phyloP scores from a whole-genome alignment of 2,797 vertebrate species.

The Epinephelus awoara region DNA sequence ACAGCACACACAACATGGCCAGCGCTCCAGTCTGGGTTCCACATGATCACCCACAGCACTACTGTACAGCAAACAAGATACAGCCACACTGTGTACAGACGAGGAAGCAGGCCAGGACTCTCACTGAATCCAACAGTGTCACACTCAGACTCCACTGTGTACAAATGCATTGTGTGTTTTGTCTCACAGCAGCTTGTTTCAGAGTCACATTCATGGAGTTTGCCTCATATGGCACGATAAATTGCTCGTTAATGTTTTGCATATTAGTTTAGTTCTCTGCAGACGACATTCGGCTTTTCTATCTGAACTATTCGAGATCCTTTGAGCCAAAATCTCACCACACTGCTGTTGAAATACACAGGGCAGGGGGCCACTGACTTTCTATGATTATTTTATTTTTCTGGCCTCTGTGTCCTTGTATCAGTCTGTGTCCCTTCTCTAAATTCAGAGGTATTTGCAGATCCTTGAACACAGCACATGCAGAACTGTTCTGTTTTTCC shows the following conservation, averaged over 20 bases:
- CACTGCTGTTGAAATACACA: no score
- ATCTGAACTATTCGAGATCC: not conserved
- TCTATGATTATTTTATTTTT: no score
- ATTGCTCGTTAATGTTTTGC: not conserved
- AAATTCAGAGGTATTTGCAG: no score
- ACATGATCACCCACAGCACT: conserved; percentile 75
- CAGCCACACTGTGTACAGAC: conserved; percentile 58
- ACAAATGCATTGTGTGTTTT: not conserved
- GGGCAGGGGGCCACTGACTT: no score
- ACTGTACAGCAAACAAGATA: conserved; percentile 76
- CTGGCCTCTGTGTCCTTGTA: no score
- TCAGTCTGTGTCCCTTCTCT: no score
- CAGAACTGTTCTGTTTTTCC: no score
- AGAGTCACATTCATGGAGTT: not conserved
- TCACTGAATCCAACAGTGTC: conserved; percentile 31
- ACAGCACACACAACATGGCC: conserved; percentile 77
- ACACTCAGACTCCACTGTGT: conserved; percentile 22
- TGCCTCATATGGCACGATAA: not conserved
- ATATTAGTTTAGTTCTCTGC: conserved; percentile 11
- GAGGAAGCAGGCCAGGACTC: conserved; percentile 48
- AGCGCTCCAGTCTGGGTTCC: conserved; percentile 74
- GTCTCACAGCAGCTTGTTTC: not conserved
- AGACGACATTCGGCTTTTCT: not conserved
- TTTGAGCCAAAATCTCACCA: no score
- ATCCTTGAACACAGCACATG: no score